phyloP scores from a whole-genome alignment of 30 jellyfish, hydroid and myxozoan genomes.

The Turritopsis dohrnii region DNA sequence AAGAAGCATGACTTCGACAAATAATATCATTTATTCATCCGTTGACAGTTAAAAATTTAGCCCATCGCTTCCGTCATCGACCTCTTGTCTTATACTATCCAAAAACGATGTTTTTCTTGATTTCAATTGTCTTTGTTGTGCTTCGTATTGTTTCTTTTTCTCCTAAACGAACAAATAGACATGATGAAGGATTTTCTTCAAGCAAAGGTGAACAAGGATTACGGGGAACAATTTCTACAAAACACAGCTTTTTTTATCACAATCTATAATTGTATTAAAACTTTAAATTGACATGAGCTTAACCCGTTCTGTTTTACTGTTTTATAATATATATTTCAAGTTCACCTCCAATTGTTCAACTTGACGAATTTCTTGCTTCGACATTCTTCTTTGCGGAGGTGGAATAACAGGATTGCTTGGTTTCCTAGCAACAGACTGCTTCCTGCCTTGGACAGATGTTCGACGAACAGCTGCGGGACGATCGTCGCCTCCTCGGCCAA shows the following conservation, averaged over 20 bases:
- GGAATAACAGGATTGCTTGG: neutral
- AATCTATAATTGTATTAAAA: no score
- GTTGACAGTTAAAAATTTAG: slow-evolving; percentile 8
- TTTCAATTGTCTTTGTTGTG: slow-evolving; percentile 48
- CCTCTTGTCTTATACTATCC: slow-evolving; percentile 80
- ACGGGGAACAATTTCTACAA: no score
- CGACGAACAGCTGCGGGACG: slow-evolving; percentile 32
- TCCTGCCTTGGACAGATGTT: slow-evolving; percentile 26
- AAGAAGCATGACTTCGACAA: no score
- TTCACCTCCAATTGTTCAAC: slow-evolving; percentile 52
- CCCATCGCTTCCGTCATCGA: slow-evolving; percentile 43
- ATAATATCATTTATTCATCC: neutral
- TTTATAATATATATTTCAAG: neutral
- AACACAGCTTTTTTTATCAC: no score
- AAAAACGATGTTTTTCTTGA: slow-evolving; percentile 57
- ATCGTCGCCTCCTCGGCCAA: slow-evolving; percentile 66
- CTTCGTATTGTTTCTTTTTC: slow-evolving; percentile 50
- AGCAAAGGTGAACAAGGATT: no score
- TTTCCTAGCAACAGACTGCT: slow-evolving; percentile 17
- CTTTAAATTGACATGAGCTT: no score
- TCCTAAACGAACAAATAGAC: slow-evolving; percentile 29
- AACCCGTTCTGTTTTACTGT: no score
- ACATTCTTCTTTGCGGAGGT: slow-evolving; percentile 32
- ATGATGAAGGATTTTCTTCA: neutral
- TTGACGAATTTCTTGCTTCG: slow-evolving; percentile 67